phyloP scores from a whole-genome alignment of 2,113 vertebrate genomes.

The Semicossyphus pulcher region DNA sequence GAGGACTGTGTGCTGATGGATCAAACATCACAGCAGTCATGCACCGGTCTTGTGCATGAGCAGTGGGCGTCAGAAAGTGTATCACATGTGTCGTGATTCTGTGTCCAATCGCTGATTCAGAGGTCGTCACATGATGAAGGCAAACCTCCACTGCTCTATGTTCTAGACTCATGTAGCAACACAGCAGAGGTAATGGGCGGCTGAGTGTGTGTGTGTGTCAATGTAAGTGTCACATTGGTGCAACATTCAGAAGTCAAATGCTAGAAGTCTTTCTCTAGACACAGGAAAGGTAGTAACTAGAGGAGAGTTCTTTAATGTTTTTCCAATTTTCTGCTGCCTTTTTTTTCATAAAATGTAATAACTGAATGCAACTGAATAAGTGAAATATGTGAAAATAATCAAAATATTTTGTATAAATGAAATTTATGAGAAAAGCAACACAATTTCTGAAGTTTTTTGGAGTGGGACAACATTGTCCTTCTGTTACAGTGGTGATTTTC shows the following conservation, averaged over 20 bases:
- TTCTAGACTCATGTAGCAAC: neutral
- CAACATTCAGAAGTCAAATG: constrained; percentile 65
- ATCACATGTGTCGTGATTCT: constrained; percentile 49
- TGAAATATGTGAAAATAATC: neutral
- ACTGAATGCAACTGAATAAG: too few relatives aligned
- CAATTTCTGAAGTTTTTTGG: too few relatives aligned
- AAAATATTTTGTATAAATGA: too few relatives aligned
- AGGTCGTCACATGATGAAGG: constrained; percentile 45
- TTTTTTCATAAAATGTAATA: too few relatives aligned
- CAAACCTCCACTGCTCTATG: neutral
- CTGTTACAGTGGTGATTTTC: neutral
- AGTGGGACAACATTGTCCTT: too few relatives aligned
- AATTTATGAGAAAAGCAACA: neutral
- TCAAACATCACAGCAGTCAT: constrained; percentile 11
- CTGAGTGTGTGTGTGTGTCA: constrained; percentile 2
- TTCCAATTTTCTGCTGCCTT: neutral
- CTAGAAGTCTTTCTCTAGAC: constrained; percentile 7
- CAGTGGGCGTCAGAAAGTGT: constrained; percentile 15
- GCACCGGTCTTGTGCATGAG: neutral
- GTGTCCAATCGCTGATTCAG: constrained; percentile 65
- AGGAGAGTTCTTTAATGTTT: neutral
- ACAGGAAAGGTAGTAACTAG: neutral
- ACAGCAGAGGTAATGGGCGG: neutral
- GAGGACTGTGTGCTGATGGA: neutral
- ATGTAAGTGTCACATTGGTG: constrained; percentile 37